Evolutionary conservation across 2,113 vertebrate genomes (phyloP).

Genomic region (Lepus americanus): DNA sequence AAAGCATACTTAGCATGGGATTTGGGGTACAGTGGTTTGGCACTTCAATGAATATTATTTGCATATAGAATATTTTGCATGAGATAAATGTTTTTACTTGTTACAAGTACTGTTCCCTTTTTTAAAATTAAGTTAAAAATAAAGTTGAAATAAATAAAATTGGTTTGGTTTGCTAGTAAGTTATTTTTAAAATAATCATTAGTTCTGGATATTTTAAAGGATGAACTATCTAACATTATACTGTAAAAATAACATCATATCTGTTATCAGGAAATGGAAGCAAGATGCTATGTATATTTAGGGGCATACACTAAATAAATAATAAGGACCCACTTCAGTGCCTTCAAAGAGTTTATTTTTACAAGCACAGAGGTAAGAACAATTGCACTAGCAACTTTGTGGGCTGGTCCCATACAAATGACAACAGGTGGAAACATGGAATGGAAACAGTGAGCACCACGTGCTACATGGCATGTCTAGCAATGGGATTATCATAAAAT

Average conservation of each 20-base stretch:
- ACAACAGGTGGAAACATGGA: not conserved
- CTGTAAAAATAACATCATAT: not conserved
- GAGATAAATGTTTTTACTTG: not conserved
- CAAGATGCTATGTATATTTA: not conserved
- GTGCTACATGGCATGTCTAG: not conserved
- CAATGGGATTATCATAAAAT: not conserved
- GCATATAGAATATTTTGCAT: not conserved
- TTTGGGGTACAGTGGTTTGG: not conserved
- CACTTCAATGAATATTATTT: conserved; percentile 16
- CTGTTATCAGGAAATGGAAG: not conserved
- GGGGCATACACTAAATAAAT: not conserved
- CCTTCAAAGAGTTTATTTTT: not conserved
- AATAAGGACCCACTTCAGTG: not conserved
- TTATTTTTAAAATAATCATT: conserved; percentile 8
- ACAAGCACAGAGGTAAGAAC: not conserved
- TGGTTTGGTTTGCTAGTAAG: not conserved
- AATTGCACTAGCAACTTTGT: not conserved
- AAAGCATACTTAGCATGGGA: not conserved
- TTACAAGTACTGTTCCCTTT: not conserved
- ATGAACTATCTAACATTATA: not conserved
- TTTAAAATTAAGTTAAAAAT: not conserved
- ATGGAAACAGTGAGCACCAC: not conserved
- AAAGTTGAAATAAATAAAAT: not conserved
- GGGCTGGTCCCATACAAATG: not conserved
- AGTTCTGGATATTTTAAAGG: not conserved